These are phyloP conservation scores for Vidua chalybeata DNA, from an alignment of 2,113 vertebrate species.

Conservation along the genomic window DNA sequence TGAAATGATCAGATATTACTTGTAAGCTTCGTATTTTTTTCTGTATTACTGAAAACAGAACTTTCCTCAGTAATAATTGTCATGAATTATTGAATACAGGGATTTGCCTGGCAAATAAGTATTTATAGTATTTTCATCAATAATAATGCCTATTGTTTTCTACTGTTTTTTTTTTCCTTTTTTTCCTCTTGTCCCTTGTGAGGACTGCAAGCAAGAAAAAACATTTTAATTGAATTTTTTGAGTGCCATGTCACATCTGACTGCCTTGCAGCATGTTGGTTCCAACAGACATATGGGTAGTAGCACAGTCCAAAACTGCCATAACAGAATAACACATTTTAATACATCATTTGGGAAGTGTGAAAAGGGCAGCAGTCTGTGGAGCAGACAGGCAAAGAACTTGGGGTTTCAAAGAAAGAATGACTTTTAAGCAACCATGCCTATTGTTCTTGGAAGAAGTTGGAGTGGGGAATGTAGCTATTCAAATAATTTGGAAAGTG, in stretches of 20 bases:
- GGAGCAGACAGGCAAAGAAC: background rate
- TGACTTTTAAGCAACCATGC: background rate
- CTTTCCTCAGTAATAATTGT: background rate
- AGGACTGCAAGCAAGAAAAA: background rate
- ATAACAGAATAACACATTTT: background rate
- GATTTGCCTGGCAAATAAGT: background rate
- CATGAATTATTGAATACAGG: background rate
- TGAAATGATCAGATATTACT: background rate
- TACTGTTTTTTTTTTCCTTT: background rate
- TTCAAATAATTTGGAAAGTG: background rate
- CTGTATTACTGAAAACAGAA: background rate
- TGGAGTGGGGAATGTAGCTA: background rate
- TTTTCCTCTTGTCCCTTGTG: background rate
- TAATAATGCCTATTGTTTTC: background rate
- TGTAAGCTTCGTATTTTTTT: background rate
- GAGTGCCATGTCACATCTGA: background rate
- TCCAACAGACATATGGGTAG: background rate
- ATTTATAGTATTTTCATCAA: background rate
- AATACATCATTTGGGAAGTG: background rate
- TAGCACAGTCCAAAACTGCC: background rate
- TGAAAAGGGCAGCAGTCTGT: background rate
- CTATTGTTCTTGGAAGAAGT: background rate
- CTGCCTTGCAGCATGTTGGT: background rate
- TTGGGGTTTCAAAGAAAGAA: background rate
- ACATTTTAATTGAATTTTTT: background rate